Evolutionary conservation across 2,888 invertebrate species (phyloP).

Genomic region (Habroteleia sp.): DNA sequence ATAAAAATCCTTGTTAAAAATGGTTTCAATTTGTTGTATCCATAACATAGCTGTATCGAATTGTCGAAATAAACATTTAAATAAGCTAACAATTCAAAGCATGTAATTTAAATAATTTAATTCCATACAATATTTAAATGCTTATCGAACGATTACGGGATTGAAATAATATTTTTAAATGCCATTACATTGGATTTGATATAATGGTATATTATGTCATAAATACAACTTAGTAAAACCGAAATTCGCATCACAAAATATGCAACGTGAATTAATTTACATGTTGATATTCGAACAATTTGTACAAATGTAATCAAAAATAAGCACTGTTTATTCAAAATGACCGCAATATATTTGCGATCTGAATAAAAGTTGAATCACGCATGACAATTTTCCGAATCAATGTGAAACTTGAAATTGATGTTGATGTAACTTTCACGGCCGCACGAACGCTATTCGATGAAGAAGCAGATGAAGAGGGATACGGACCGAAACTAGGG

Average conservation of each 20-base stretch:
- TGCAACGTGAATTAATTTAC: constrained; percentile 31
- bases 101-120: too few species aligned
- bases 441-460: constrained; percentile 16
- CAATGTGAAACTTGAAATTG: constrained; percentile 37
- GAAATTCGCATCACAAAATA: constrained; percentile 17
- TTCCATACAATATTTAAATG: too few species aligned
- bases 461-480: constrained; percentile 4
- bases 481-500: background rate
- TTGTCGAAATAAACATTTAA: too few species aligned
- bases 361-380: constrained; percentile 31
- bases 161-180: too few species aligned
- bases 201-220: too few species aligned
- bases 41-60: too few species aligned
- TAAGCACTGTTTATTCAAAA: constrained; percentile 34
- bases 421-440: constrained; percentile 29
- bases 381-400: constrained; percentile 41
- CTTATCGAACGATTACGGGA: too few species aligned
- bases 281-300: constrained; percentile 25
- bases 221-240: too few species aligned
- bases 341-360: constrained; percentile 24
- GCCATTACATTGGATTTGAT: too few species aligned
- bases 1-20: too few species aligned
- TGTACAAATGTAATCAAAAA: constrained; percentile 40
- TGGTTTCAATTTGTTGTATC: too few species aligned
- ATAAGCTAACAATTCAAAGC: too few species aligned